These are phyloP conservation scores for Steinernema feltiae DNA, from an alignment of 1,140 invertebrate species.

Conservation along the genomic window DNA sequence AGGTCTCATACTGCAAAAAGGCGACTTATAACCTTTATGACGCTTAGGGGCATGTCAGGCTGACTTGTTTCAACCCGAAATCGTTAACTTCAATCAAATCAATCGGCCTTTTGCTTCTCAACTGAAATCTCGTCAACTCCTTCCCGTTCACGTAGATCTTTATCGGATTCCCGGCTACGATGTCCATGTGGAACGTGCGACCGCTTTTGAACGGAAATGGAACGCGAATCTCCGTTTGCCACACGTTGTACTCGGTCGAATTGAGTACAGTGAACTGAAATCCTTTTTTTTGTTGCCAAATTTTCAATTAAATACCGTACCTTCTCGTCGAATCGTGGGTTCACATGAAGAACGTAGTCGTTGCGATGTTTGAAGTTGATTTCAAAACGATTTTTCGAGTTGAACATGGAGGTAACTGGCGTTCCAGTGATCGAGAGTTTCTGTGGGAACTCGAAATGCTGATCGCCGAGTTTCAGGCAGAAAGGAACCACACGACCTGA, in stretches of 20 bases:
- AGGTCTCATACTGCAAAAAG: too few species aligned
- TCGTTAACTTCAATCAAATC: neutral
- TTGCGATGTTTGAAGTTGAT: neutral
- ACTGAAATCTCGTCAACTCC: neutral
- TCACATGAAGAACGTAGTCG: neutral
- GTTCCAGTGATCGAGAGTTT: neutral
- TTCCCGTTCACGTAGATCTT: neutral
- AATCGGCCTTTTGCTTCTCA: neutral
- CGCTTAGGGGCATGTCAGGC: neutral
- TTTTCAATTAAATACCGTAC: neutral
- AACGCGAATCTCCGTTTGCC: neutral
- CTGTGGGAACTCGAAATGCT: neutral
- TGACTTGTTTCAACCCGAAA: neutral
- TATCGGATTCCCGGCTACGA: neutral
- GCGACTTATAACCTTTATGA: too few species aligned
- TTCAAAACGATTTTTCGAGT: neutral
- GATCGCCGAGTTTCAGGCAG: neutral
- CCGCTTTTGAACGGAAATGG: neutral
- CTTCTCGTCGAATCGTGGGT: neutral
- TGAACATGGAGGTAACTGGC: neutral
- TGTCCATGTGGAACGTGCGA: neutral
- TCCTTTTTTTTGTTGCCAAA: neutral
- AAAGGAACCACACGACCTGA: neutral
- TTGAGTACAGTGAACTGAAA: neutral
- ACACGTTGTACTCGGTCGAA: neutral